Evolutionary conservation across 1,140 invertebrate genomes (phyloP).

Genomic region (Ectropis grisescens): DNA sequence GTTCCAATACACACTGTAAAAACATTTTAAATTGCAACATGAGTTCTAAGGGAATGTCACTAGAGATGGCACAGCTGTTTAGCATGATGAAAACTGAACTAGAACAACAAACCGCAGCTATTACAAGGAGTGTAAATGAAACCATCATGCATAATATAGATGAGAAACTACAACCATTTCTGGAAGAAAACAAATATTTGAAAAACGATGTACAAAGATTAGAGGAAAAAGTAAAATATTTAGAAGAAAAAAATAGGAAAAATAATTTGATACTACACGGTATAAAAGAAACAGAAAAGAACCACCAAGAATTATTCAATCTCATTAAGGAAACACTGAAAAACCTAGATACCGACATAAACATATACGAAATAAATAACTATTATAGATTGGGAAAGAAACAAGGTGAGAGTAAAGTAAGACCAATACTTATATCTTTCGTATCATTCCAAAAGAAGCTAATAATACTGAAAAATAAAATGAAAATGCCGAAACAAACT

Average conservation of each 20-base stretch:
- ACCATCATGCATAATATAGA: neutral
- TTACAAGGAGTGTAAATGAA: too few relatives aligned
- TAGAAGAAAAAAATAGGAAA: slow-evolving; percentile 5
- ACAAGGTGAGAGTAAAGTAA: slow-evolving; percentile 3
- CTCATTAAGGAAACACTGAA: neutral
- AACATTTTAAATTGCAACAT: too few relatives aligned
- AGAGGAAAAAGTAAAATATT: slow-evolving; percentile 4
- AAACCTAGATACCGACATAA: neutral
- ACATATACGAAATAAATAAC: slow-evolving; percentile 9
- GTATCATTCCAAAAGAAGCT: slow-evolving; percentile 2
- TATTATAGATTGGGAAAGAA: slow-evolving; percentile 1
- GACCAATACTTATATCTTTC: slow-evolving; percentile 5
- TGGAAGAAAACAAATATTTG: slow-evolving; percentile 6
- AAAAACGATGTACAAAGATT: slow-evolving; percentile 4
- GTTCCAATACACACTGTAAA: too few relatives aligned
- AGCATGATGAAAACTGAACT: too few relatives aligned
- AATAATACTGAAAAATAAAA: slow-evolving; percentile 6
- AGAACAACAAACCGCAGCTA: too few relatives aligned
- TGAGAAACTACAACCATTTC: slow-evolving; percentile 6
- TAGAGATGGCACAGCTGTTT: too few relatives aligned
- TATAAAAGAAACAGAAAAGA: slow-evolving; percentile 6
- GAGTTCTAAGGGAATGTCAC: too few relatives aligned
- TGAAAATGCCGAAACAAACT: slow-evolving; percentile 1
- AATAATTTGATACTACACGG: slow-evolving; percentile 14
- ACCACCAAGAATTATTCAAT: neutral